Conservation (phyloP, 2,113 vertebrate genomes). For the Collichthys lucidus region DNA sequence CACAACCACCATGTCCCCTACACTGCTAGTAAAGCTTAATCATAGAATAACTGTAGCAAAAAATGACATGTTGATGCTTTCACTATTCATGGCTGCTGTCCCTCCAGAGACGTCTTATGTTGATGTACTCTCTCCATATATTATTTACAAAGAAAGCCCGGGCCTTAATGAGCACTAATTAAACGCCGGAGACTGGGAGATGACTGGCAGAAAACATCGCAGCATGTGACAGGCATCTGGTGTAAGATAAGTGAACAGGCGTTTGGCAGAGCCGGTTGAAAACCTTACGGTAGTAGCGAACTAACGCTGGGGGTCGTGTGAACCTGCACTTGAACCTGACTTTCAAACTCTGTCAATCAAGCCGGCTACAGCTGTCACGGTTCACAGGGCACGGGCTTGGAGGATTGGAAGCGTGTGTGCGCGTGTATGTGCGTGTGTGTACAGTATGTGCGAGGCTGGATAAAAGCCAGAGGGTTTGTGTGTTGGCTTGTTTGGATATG, state of each 20-base stretch:
- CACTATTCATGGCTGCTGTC: slow-evolving; percentile 57
- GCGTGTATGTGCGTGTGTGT: slow-evolving; percentile 7
- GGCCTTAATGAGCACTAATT: slow-evolving; percentile 82
- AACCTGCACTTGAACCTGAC: slow-evolving; percentile 75
- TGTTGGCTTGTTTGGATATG: slow-evolving; percentile 8
- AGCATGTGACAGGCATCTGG: slow-evolving; percentile 81
- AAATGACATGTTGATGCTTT: slow-evolving; percentile 58
- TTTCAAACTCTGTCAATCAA: slow-evolving; percentile 78
- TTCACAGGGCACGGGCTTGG: slow-evolving; percentile 62
- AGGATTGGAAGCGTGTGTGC: slow-evolving; percentile 29
- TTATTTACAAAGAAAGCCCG: slow-evolving; percentile 80
- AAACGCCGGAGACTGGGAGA: slow-evolving; percentile 73
- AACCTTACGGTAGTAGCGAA: slow-evolving; percentile 32
- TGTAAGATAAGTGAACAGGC: slow-evolving; percentile 67
- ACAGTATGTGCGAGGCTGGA: slow-evolving; percentile 47
- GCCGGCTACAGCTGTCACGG: slow-evolving; percentile 71
- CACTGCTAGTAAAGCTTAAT: slow-evolving; percentile 26
- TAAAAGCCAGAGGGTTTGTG: slow-evolving; percentile 33
- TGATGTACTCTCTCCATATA: slow-evolving; percentile 73
- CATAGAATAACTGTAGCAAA: slow-evolving; percentile 40
- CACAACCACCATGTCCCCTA: slow-evolving; percentile 24
- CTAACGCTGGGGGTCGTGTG: slow-evolving; percentile 63
- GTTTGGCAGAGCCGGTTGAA: slow-evolving; percentile 34
- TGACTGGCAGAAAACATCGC: slow-evolving; percentile 81
- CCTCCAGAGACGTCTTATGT: slow-evolving; percentile 73